These are phyloP conservation scores for Pseudomyrmex dendroicus DNA, from an alignment of 1,140 invertebrate genomes.

Conservation along the genomic window DNA sequence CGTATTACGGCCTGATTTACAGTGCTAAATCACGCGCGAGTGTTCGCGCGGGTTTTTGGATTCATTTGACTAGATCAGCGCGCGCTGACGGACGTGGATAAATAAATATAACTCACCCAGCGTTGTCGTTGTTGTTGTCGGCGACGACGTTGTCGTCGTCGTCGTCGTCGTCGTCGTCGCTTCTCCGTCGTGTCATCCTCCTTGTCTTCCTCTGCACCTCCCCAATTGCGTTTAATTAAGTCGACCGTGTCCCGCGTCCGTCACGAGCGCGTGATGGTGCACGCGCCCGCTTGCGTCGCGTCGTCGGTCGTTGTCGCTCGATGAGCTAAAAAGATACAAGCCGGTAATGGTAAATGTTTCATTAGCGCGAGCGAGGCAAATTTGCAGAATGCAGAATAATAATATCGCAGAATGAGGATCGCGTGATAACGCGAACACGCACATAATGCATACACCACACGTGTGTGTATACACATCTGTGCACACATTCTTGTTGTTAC, in stretches of 20 bases:
- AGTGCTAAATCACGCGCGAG: conserved; percentile 42
- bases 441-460: not conserved
- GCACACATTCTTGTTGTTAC: not conserved
- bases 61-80: not conserved
- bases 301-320: conserved; percentile 31
- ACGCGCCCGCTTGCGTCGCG: conserved; percentile 34
- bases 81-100: not conserved
- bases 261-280: conserved; percentile 60
- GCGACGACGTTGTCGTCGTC: not conserved
- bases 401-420: conserved; percentile 32
- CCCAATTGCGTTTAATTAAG: conserved; percentile 73
- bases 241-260: conserved; percentile 69
- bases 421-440: conserved; percentile 17
- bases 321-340: conserved; percentile 60
- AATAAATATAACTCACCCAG: conserved; percentile 31
- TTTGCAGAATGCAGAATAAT: conserved; percentile 46
- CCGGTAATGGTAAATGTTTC: conserved; percentile 57
- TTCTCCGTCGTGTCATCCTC: conserved; percentile 7
- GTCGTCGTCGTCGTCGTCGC: not conserved
- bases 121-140: not conserved
- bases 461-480: not conserved
- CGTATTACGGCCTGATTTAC: conserved; percentile 51
- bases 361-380: conserved; percentile 31
- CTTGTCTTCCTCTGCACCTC: conserved; percentile 26
- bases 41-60: not conserved